These are phyloP conservation scores for Bergia puertoricense DNA, from an alignment of 92 coral and sea anemone genomes.

Conservation along the genomic window DNA sequence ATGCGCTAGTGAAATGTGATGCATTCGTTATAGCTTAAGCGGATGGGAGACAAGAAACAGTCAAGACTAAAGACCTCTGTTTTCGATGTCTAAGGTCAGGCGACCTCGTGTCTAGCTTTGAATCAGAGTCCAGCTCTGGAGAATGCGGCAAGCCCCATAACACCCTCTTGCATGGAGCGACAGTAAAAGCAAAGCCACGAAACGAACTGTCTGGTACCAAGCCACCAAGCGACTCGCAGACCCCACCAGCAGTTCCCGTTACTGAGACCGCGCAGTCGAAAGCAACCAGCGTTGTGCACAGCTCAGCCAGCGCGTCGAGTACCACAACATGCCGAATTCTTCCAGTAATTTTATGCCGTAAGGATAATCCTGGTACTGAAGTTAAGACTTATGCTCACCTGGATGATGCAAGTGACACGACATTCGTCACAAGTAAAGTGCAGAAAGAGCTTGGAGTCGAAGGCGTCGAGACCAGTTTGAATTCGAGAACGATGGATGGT, in stretches of 20 bases:
- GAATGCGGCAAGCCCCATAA: conserved; percentile 67
- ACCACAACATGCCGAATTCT: too few species aligned
- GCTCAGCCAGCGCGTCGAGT: too few species aligned
- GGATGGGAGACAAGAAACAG: conserved; percentile 45
- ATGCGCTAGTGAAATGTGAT: conserved; percentile 48
- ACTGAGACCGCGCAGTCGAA: background rate
- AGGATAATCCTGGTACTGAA: conserved; percentile 37
- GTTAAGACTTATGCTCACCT: conserved; percentile 58
- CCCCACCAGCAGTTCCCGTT: background rate
- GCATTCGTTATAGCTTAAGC: conserved; percentile 26
- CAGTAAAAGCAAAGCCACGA: background rate
- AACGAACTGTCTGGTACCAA: background rate
- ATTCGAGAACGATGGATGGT: conserved; percentile 68
- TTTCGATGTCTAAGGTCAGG: conserved; percentile 51
- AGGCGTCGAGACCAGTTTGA: conserved; percentile 52
- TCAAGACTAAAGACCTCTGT: conserved; percentile 52
- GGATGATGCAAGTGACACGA: conserved; percentile 68
- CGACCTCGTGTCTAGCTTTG: conserved; percentile 53
- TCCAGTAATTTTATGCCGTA: too few species aligned
- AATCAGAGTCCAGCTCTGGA: conserved; percentile 27
- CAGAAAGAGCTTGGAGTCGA: conserved; percentile 59
- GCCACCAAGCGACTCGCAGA: background rate
- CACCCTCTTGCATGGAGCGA: conserved; percentile 53
- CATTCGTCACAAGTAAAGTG: conserved; percentile 53
- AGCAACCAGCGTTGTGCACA: too few species aligned